Evolutionary conservation across 2,888 invertebrate genomes (phyloP), one percentile per base, ranked within the genome.

Genomic region (Parnassius mnemosyne): DNA sequence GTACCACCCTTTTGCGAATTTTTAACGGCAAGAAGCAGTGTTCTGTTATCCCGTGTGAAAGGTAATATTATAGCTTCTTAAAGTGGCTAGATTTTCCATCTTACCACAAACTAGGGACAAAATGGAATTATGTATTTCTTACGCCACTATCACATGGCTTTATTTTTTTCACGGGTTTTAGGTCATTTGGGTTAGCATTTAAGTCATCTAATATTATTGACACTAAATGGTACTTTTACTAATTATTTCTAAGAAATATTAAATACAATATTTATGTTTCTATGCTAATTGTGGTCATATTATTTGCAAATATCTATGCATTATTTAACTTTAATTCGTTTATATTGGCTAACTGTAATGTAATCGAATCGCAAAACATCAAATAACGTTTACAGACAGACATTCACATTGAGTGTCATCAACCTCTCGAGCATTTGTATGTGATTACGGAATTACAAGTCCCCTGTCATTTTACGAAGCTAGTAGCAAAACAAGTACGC

Each of bases 381-480:
- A 42, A 50, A 50, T 42, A 42, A 16, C 42, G 12, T n/a, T 56
- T 56, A 47, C 47, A 47, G 10, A 12, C 46, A 46, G 46, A 49
- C 50, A 34, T 25, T 42, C 53, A 9, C 25, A 56, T 56, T 56
- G 56, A n/a, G 25, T 42, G 49, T 57, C 57, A 57, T 50, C 53
- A 53, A n/a, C 47, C 53, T 42, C 34, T 16, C 3, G 9, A 46
- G 10, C n/a, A 60, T 49, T n/a, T 60, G 46, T 41, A 60, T 49
- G 20, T 60, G 42, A 47, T 53, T 13, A 53, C 34, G 42, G 12
- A 59, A 41, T 60, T 16, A 7, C 16, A 25, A 52, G 13, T 46
- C 44, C 12, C 25, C 34, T 13, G n/a, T 7, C 10, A 53, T 59
- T 46, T 46, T 46, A 53, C 13, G 49, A n/a, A 9, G 10, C 43